Evolutionary conservation across 2,888 invertebrate genomes (phyloP).

Genomic region (Nymphalis urticae): DNA sequence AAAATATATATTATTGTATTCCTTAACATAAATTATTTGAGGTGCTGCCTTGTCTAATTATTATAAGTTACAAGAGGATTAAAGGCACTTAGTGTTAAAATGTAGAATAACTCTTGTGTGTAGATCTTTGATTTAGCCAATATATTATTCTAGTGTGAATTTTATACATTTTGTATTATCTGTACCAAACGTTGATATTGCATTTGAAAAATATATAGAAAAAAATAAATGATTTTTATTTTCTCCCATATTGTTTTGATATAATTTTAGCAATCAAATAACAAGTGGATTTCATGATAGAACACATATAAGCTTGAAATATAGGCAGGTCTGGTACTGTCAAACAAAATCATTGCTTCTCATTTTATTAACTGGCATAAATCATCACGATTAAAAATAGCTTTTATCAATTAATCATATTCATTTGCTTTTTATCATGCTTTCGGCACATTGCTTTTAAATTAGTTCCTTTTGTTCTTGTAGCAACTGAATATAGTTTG

Average conservation of each 20-base stretch:
- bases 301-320: neutral
- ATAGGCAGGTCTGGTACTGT: neutral
- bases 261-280: too few relatives aligned
- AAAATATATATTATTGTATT: conserved; percentile 21
- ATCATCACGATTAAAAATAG: neutral
- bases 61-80: conserved; percentile 11
- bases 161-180: conserved; percentile 80
- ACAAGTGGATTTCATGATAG: too few relatives aligned
- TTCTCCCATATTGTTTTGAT: conserved; percentile 25
- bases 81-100: conserved; percentile 49
- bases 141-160: conserved; percentile 56
- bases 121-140: conserved; percentile 55
- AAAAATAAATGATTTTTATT: conserved; percentile 51
- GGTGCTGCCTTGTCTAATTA: conserved; percentile 31
- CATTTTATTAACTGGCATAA: neutral
- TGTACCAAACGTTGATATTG: conserved; percentile 79
- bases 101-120: conserved; percentile 56
- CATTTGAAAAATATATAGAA: conserved; percentile 76
- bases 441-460: conserved; percentile 3
- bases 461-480: neutral
- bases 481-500: neutral
- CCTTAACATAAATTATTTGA: conserved; percentile 21
- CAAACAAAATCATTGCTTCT: neutral
- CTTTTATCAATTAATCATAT: conserved; percentile 3
- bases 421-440: neutral